Percentiles rank a stretch among this genome's conserved stretches.
Conservation (phyloP, 2,888 invertebrate species). For the Pediacus dermestoides region DNA sequence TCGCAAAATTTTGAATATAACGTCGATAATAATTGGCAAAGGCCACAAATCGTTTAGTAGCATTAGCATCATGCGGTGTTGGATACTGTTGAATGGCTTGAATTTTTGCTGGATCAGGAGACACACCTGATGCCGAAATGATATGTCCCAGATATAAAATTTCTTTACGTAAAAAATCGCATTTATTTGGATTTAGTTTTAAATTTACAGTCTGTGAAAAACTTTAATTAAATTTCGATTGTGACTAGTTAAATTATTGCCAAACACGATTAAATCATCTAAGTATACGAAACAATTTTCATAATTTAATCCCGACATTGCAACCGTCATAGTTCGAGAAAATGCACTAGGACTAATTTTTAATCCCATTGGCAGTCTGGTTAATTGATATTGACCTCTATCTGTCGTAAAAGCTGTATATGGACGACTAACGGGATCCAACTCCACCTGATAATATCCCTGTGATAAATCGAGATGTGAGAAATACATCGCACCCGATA, state of each 20-base stretch:
- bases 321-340: slow-evolving; percentile 17
- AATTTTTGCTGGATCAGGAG: slow-evolving; percentile 6
- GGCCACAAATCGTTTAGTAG: not conserved
- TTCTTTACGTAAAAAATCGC: slow-evolving; percentile 22
- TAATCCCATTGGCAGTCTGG: slow-evolving; percentile 27
- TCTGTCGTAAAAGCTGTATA: slow-evolving; percentile 29
- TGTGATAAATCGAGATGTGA: no score
- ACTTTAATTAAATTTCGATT: slow-evolving; percentile 18
- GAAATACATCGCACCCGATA: slow-evolving; percentile 30
- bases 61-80: slow-evolving; percentile 1
- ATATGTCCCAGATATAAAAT: slow-evolving; percentile 15
- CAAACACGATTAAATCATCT: slow-evolving; percentile 10
- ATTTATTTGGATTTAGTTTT: slow-evolving; percentile 20
- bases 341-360: slow-evolving; percentile 26
- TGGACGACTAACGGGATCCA: slow-evolving; percentile 21
- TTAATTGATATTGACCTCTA: slow-evolving; percentile 30
- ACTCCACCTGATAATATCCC: slow-evolving; percentile 33
- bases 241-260: slow-evolving; percentile 23
- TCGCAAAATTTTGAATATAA: slow-evolving; percentile 20
- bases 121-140: slow-evolving; percentile 10
- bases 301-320: not conserved
- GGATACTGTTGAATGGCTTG: slow-evolving; percentile 1
- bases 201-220: slow-evolving; percentile 12
- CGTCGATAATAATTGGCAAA: slow-evolving; percentile 9
- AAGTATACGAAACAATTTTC: slow-evolving; percentile 3